Base-by-base conservation (phyloP, 2,113 vertebrate genomes). In the Suricata suricatta region DNA sequence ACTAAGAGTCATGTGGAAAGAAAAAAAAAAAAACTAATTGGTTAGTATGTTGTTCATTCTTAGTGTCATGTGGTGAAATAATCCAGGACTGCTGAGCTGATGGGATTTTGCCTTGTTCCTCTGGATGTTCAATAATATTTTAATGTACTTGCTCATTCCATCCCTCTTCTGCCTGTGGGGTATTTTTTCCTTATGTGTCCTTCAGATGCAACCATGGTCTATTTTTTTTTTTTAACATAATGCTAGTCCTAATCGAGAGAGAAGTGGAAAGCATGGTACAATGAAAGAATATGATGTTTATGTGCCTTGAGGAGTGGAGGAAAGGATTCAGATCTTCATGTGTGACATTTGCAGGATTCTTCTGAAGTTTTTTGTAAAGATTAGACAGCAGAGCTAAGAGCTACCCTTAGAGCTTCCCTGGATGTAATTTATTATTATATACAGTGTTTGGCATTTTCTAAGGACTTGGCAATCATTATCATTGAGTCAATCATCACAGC, bases 1-100 rank as follows among this genome's bases (percentile, higher is more conserved):
- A 98, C 80, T 98, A 98, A 98, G 85, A 94, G 96, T 96, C 97
- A 85, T 81, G 96, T 93, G 69, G 68, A 25, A 68, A 38, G 23
- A 16, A 64, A 84, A n/a, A 31, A 90, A n/a, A n/a, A 69, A 96
- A 21, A 60, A 25, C 97, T 98, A 98, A 98, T 95, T 98, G 98
- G 98, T 96, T 97, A 83, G 92, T 95, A 90, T 97, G 97, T 98
- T 96, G 72, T 96, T 97, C 98, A 88, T 92, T 97, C 93, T 98
- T 95, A 90, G 68, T 94, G 95, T 95, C 95, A 60, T 71, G 41
- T 69, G 60, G 95, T 93, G 97, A 98, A 97, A 97, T 98, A 98
- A 97, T 82, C 41, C 72, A 93, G 98, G 94, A 72, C 94, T 96
- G 97, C 97, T 98, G 98, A 98, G 97, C 89, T 84, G 72, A 95